Percentiles rank a stretch among this genome's conserved stretches.
Conservation (phyloP, 1,140 invertebrate genomes). For the Hypsibius dujardini region DNA sequence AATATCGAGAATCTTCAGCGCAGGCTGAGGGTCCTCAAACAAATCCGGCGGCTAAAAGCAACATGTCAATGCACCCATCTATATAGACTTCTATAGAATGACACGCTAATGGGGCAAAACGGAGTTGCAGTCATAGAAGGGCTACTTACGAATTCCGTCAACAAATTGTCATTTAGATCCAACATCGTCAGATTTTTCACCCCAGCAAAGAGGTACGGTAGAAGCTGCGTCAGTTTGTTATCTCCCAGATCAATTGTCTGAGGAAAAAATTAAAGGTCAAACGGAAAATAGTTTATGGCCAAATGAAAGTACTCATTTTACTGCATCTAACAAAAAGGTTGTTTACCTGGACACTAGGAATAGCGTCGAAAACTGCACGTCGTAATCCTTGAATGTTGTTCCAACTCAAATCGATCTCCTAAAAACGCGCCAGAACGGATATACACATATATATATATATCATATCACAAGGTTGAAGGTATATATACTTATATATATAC, state of each 20-base stretch:
- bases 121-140: no score
- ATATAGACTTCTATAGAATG: no score
- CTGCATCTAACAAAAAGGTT: neutral
- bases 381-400: neutral
- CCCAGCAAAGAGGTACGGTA: neutral
- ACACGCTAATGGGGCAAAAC: no score
- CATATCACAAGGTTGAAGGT: no score
- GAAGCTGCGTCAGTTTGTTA: neutral
- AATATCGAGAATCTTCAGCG: constrained; percentile 1
- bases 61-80: no score
- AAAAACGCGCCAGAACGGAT: neutral
- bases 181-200: neutral
- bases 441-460: no score
- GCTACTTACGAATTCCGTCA: neutral
- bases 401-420: neutral
- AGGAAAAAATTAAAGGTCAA: no score
- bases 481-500: no score
- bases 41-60: constrained; percentile 11
- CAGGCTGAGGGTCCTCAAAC: neutral
- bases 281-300: no score
- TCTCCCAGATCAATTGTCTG: constrained; percentile 3
- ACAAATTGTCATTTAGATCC: constrained; percentile 6
- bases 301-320: no score
- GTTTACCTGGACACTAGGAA: neutral
- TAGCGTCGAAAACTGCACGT: neutral